Conservation (phyloP, 2,797 vertebrate genomes). For the Helostoma temminkii region DNA sequence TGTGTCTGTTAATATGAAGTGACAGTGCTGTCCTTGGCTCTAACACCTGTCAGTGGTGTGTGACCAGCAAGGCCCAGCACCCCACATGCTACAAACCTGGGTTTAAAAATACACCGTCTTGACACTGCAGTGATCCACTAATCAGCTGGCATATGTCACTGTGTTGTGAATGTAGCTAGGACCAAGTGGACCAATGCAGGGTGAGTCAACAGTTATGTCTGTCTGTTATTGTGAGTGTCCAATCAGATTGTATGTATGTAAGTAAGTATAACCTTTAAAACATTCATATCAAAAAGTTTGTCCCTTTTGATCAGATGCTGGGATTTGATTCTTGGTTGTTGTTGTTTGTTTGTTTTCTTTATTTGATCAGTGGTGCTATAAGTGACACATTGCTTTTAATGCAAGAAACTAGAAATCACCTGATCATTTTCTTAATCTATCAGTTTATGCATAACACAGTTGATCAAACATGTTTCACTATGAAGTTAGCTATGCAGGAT, state of each 20-base stretch:
- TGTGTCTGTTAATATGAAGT: constrained; percentile 82
- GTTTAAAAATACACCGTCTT: constrained; percentile 74
- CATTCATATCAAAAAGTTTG: neutral
- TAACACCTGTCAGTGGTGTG: constrained; percentile 80
- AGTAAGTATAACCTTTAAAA: neutral
- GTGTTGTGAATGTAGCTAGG: constrained; percentile 33
- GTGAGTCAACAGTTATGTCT: constrained; percentile 39
- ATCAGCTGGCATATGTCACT: constrained; percentile 78
- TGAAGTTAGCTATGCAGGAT: no score
- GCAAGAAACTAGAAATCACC: no score
- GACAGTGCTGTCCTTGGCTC: constrained; percentile 82
- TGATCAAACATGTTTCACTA: no score
- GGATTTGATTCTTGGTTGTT: no score
- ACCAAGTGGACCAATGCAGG: constrained; percentile 37
- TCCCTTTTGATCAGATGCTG: no score
- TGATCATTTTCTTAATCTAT: no score
- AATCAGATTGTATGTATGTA: neutral
- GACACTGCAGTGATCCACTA: constrained; percentile 74
- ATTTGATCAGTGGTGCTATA: no score
- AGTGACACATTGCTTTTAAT: no score
- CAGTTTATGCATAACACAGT: no score
- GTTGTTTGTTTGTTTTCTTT: no score
- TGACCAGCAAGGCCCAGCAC: constrained; percentile 70
- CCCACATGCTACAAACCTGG: constrained; percentile 53
- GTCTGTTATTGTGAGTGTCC: neutral